Evolutionary conservation across 2,888 invertebrate genomes (phyloP).

Genomic region (Drosophila borealis): DNA sequence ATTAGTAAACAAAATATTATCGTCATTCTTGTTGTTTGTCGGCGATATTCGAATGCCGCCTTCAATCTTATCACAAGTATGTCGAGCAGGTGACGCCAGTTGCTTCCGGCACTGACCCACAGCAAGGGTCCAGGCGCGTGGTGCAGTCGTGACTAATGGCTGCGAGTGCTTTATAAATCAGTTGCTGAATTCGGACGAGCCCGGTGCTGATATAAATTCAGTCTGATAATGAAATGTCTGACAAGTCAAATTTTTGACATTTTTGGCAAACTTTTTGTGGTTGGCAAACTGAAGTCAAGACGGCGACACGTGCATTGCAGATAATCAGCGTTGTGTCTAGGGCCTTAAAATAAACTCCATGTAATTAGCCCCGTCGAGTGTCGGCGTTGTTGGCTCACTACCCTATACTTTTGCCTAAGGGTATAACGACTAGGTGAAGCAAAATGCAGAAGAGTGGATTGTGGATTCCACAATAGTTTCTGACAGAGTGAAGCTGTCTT

Average conservation of each 20-base stretch:
- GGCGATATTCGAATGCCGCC: too few species aligned
- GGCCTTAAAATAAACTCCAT: constrained; percentile 78
- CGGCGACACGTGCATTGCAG: constrained; percentile 73
- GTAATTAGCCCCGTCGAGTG: constrained; percentile 77
- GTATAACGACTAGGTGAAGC: not conserved
- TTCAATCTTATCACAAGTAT: constrained; percentile 22
- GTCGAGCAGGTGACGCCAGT: not conserved
- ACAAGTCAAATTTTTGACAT: constrained; percentile 40
- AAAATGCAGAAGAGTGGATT: not conserved
- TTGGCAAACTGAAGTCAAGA: constrained; percentile 38
- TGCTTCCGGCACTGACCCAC: constrained; percentile 26
- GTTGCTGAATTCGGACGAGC: not conserved
- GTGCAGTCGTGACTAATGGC: not conserved
- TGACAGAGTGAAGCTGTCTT: too few species aligned
- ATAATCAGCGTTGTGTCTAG: constrained; percentile 78
- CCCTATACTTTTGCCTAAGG: not conserved
- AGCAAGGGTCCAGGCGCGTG: not conserved
- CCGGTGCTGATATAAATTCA: not conserved
- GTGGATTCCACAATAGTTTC: too few species aligned
- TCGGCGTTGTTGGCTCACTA: constrained; percentile 21
- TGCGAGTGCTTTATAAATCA: not conserved
- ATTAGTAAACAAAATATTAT: not conserved
- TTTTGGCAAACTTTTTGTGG: constrained; percentile 59
- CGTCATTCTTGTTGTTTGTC: not conserved
- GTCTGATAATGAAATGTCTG: constrained; percentile 67